Conservation (phyloP, 2,888 invertebrate species). For the Cryptops parisi region DNA sequence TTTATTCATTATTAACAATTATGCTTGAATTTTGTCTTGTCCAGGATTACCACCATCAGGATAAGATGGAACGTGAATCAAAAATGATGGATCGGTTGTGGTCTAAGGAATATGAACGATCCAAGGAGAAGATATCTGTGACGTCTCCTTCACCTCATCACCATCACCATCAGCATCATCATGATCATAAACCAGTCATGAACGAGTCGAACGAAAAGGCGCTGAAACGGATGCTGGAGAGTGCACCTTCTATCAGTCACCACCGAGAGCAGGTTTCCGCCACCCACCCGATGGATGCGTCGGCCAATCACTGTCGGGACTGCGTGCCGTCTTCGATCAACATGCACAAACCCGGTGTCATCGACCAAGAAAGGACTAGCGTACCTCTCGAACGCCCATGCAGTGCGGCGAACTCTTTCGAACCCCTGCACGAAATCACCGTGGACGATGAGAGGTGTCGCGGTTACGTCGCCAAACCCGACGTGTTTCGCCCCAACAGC, state of each 20-base stretch:
- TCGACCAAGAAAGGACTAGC: neutral
- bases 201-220: neutral
- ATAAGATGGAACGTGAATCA: neutral
- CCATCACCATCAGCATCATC: slow-evolving; percentile 3
- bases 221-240: neutral
- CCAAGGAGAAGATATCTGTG: too few species aligned
- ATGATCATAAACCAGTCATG: neutral
- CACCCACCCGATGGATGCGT: neutral
- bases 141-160: neutral
- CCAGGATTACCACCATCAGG: neutral
- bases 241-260: neutral
- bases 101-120: neutral
- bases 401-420: neutral
- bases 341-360: neutral
- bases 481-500: neutral
- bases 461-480: neutral
- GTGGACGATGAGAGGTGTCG: neutral
- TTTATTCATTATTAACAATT: too few species aligned
- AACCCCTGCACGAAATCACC: neutral
- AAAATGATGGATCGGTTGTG: neutral
- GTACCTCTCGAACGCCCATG: neutral
- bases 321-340: neutral
- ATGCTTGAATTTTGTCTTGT: too few species aligned
- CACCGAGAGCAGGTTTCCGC: neutral
- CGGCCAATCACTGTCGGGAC: neutral